Evolutionary conservation across 1,140 invertebrate species (phyloP), one percentile per base, ranked within the genome.

Genomic region (Drosophila sp.): DNA sequence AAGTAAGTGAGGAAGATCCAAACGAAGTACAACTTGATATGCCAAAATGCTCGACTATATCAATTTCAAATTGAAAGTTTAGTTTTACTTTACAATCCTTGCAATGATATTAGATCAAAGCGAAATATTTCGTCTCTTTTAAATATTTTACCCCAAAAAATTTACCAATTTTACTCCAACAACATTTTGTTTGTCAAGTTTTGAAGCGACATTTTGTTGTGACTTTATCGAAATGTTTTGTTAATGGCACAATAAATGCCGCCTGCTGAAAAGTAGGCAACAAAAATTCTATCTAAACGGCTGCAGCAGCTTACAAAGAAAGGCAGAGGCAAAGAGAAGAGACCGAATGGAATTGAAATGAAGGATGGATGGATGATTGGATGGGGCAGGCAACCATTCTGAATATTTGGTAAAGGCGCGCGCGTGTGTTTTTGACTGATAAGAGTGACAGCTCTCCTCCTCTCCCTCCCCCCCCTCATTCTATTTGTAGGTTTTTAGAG

Each of bases 391-490:
- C n/a, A 4, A 1, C 4, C 3, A 33, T n/a, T 54, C 47, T 35
- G 6, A 32, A 25, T 25, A 25, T 50, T 38, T 35, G 30, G 29
- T 33, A 35, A 17, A 35, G 56, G 56, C 44, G 56, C 33, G 44
- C 44, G 56, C 56, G 56, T 47, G 55, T 68, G 56, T 61, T 56
- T 75, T 47, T 72, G 62, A 30, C 68, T 66, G 72, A 75, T 72
- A 72, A 72, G 27, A 72, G 62, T 65, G 55, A 35, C 41, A 40
- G 44, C 23, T 60, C 29, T 54, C 44, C 40, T 41, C 6, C n/a
- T 32, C 2, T 0, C 23, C 56, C 1, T 17, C 8, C 17, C 3
- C 17, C 7, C 33, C 11, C 1, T n/a, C 17, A 23, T 17, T 17
- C 17, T 25, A 25, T 47, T 47, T 47, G 44, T 17, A 47, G 23